A percentile compares a stretch with the other conserved stretches of the same genome.
Evolutionary conservation across 2,797 vertebrate genomes (phyloP).

Genomic region (Carapus acus): DNA sequence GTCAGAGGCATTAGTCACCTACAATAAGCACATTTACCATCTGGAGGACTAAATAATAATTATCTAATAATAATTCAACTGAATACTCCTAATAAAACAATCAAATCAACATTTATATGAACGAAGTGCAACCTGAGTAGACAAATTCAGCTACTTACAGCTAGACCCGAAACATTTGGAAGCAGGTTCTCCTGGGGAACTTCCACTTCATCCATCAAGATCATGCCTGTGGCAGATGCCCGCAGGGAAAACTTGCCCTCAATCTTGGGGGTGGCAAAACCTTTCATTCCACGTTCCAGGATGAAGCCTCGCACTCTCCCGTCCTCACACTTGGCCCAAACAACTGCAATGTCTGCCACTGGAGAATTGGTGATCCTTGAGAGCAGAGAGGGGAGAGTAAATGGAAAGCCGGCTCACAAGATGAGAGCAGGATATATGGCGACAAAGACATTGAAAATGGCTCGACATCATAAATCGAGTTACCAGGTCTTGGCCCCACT

Average conservation of each 20-base stretch:
- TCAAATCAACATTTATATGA: no score
- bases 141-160: slow-evolving; percentile 61
- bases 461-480: background rate
- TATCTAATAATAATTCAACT: background rate
- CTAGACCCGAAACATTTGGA: slow-evolving; percentile 74
- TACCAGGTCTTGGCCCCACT: slow-evolving; percentile 87
- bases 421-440: no score
- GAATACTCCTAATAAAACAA: background rate
- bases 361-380: slow-evolving; percentile 86
- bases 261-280: slow-evolving; percentile 80
- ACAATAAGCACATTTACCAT: background rate
- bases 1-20: no score
- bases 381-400: background rate
- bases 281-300: slow-evolving; percentile 79
- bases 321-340: slow-evolving; percentile 84
- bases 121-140: background rate
- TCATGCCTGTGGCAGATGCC: slow-evolving; percentile 84
- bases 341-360: slow-evolving; percentile 78
- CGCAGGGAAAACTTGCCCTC: slow-evolving; percentile 87
- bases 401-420: background rate
- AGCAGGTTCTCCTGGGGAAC: slow-evolving; percentile 82
- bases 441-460: no score
- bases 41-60: background rate
- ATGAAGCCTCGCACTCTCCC: slow-evolving; percentile 78
- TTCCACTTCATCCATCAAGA: slow-evolving; percentile 84